Percentiles rank a stretch among this genome's conserved stretches.
phyloP scores from a whole-genome alignment of 1,140 invertebrate genomes.

The Brachionus plicatilis region DNA sequence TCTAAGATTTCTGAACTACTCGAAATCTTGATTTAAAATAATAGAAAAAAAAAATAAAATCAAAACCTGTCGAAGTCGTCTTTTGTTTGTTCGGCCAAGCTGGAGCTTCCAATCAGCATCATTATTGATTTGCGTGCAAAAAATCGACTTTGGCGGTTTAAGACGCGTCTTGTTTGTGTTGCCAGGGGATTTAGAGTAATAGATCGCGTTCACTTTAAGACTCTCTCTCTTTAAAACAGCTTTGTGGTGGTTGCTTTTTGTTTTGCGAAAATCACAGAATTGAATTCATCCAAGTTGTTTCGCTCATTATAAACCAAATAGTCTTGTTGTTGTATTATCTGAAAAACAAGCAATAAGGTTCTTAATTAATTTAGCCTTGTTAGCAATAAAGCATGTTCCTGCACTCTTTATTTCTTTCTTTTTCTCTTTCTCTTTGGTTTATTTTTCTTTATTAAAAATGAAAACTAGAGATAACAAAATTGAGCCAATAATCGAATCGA shows the following conservation, averaged over 20 bases:
- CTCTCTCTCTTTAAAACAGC: neutral
- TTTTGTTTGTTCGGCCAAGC: slow-evolving; percentile 17
- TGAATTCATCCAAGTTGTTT: neutral
- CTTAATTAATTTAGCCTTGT: neutral
- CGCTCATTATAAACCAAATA: neutral
- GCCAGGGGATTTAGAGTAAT: neutral
- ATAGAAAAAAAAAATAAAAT: neutral
- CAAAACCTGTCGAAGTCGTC: slow-evolving; percentile 30
- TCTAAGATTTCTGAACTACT: neutral
- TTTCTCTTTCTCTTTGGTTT: neutral
- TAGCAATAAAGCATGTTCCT: neutral
- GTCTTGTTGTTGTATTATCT: neutral
- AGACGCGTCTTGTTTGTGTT: slow-evolving; percentile 32
- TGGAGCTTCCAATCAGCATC: slow-evolving; percentile 36
- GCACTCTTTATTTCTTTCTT: neutral
- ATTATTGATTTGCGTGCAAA: slow-evolving; percentile 30
- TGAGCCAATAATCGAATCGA: neutral
- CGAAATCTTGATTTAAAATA: neutral
- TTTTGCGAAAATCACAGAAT: neutral
- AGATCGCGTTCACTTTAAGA: slow-evolving; percentile 23
- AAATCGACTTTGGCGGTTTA: slow-evolving; percentile 14
- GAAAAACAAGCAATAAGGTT: slow-evolving; percentile 8
- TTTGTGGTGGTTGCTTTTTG: neutral
- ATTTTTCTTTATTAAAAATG: neutral
- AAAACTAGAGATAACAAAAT: neutral